Conservation (phyloP, 37 sponge, comb jelly and placozoan species). For the Agelas oroides region DNA sequence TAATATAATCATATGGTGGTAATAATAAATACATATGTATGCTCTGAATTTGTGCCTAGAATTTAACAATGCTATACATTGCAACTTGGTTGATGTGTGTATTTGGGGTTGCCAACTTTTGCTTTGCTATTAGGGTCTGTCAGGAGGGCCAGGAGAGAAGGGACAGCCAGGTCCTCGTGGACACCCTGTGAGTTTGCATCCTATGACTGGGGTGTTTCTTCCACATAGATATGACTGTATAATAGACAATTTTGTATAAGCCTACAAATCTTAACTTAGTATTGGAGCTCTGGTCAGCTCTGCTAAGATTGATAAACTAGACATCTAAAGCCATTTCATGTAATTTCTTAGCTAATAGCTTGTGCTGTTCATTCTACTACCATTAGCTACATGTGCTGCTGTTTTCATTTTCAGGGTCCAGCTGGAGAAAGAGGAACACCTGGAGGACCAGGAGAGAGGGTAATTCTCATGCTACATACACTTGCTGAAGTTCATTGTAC, state of each 20-base stretch:
- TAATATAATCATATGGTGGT: too few relatives aligned
- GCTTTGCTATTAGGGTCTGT: constrained; percentile 17
- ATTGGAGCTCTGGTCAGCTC: too few relatives aligned
- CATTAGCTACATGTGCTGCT: not conserved
- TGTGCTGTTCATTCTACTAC: not conserved
- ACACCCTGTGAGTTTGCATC: constrained; percentile 35
- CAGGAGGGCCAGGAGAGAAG: constrained; percentile 48
- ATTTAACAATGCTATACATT: too few relatives aligned
- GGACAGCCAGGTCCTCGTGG: constrained; percentile 64
- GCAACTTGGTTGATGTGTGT: not conserved
- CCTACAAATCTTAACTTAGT: too few relatives aligned
- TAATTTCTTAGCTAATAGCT: not conserved
- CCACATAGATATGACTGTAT: too few relatives aligned
- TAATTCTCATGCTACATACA: too few relatives aligned
- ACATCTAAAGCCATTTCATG: not conserved
- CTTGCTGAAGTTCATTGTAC: too few relatives aligned
- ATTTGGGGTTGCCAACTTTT: not conserved
- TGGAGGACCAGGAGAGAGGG: constrained; percentile 45
- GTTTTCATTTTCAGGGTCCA: constrained; percentile 37
- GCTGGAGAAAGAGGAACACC: constrained; percentile 43
- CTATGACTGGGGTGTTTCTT: not conserved
- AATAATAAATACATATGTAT: too few relatives aligned
- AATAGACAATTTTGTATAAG: too few relatives aligned
- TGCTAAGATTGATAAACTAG: not conserved
- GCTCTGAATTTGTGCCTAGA: too few relatives aligned